Base-by-base conservation (phyloP, 2,113 vertebrate species). In the Zapornia atra region DNA sequence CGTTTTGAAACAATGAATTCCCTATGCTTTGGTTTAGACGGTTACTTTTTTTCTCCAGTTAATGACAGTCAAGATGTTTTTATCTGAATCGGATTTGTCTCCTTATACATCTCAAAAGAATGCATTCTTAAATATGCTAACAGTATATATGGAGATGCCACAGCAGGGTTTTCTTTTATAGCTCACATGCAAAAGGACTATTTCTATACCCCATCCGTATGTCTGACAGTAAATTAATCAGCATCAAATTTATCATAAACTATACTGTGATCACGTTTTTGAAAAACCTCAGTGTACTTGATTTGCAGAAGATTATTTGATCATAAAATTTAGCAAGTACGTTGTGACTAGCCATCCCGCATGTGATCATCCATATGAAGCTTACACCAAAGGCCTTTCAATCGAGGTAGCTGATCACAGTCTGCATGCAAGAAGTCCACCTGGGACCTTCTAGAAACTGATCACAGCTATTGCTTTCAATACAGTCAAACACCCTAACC, bases 331-430 rank as follows among this genome's bases (percentile, higher is more conserved):
- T 57, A 36, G 69, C 1, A 1, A 46, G 48, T 15, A 59, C 1
- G 2, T 24, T 59, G 36, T 26, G 56, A 68, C 20, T 28, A 46
- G 17, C 42, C 38, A 64, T 46, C 9, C 33, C 2, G 8, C 25
- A 8, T 21, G 10, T 26, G 40, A 65, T 33, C 38, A 79, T 17
- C 61, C 33, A 6, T 10, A 12, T 16, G 16, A 71, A 7, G 4
- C 5, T 31, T 25, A 44, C 9, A n/a, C 28, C 34, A 90, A 82
- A 66, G 85, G 34, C 38, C 51, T 57, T 51, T 11, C 20, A 24
- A 19, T 8, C 3, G 2, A 59, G 15, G 22, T 4, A 70, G 46
- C 28, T 0, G 0, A 71, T 19, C 6, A 54, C 10, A 1, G 1
- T 14, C 66, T 36, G 11, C 6, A 71, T 16, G 31, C 21, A 70